phyloP scores from a whole-genome alignment of 35 echinoderm and acorn worm species.

The Strongylocentrotus purpuratus region DNA sequence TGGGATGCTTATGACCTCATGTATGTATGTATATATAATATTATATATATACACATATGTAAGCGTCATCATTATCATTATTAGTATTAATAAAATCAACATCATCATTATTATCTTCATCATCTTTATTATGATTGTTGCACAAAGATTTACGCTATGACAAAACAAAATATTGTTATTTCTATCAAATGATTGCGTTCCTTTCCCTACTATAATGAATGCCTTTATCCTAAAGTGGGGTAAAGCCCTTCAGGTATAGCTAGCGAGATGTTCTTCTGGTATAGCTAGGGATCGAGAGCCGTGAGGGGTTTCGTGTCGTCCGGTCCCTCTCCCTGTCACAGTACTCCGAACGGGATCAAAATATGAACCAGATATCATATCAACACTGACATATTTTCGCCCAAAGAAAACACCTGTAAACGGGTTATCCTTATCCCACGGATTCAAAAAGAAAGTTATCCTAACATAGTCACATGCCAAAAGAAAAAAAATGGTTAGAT shows the following conservation, averaged over 20 bases:
- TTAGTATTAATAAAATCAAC: neutral
- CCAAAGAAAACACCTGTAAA: slow-evolving; percentile 30
- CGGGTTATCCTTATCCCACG: slow-evolving; percentile 1
- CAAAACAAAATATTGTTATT: too few species aligned
- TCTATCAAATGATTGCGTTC: too few species aligned
- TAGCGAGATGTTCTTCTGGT: too few species aligned
- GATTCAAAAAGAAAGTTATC: neutral
- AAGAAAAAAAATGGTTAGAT: neutral
- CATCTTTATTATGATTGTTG: neutral
- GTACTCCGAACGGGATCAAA: neutral
- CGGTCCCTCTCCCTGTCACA: neutral
- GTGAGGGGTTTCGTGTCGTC: neutral
- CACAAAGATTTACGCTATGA: neutral
- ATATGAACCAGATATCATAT: slow-evolving; percentile 24
- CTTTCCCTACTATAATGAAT: too few species aligned
- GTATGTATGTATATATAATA: too few species aligned
- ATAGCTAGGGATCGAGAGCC: neutral
- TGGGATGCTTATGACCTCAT: too few species aligned
- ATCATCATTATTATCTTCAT: neutral
- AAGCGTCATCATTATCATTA: neutral
- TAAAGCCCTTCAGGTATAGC: neutral
- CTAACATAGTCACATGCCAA: neutral
- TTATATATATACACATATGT: neutral
- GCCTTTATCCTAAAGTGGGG: neutral
- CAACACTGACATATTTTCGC: slow-evolving; percentile 14